Conservation (phyloP, 1,140 invertebrate species). For the Scaptomyza graminum region DNA sequence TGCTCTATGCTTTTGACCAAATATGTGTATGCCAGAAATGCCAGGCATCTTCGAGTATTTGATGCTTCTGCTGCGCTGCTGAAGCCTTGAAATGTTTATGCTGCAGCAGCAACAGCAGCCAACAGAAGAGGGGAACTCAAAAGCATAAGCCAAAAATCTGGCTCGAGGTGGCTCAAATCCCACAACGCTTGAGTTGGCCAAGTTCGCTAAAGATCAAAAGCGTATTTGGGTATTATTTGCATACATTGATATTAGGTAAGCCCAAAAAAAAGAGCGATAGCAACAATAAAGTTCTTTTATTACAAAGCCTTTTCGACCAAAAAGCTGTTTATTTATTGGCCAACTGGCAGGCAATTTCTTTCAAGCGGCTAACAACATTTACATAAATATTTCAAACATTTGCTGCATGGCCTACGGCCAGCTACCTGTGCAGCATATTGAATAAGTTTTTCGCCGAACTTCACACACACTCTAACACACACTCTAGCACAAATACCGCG, state of each 20-base stretch:
- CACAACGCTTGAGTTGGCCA: background rate
- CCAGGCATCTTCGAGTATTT: too few species aligned
- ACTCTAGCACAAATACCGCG: background rate
- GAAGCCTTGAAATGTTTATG: background rate
- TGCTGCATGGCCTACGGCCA: slow-evolving; percentile 20
- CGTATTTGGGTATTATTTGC: slow-evolving; percentile 45
- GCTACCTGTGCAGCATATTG: slow-evolving; percentile 44
- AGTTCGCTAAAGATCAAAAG: slow-evolving; percentile 27
- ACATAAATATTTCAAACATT: slow-evolving; percentile 46
- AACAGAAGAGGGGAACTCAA: background rate
- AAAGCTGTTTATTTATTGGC: slow-evolving; percentile 39
- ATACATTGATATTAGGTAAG: slow-evolving; percentile 35
- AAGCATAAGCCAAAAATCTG: slow-evolving; percentile 2
- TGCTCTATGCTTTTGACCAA: background rate
- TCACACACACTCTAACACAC: slow-evolving; percentile 10
- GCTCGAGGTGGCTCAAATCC: slow-evolving; percentile 5
- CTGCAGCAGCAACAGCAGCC: background rate
- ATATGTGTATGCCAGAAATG: too few species aligned
- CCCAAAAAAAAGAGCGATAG: slow-evolving; percentile 18
- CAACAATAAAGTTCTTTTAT: slow-evolving; percentile 5
- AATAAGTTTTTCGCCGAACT: slow-evolving; percentile 35
- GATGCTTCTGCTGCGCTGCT: too few species aligned
- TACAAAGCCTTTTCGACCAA: slow-evolving; percentile 30
- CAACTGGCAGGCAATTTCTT: slow-evolving; percentile 22
- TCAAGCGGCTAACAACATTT: slow-evolving; percentile 28